These are phyloP conservation scores for Thereva unica DNA, from an alignment of 2,888 invertebrate genomes.

Conservation along the genomic window DNA sequence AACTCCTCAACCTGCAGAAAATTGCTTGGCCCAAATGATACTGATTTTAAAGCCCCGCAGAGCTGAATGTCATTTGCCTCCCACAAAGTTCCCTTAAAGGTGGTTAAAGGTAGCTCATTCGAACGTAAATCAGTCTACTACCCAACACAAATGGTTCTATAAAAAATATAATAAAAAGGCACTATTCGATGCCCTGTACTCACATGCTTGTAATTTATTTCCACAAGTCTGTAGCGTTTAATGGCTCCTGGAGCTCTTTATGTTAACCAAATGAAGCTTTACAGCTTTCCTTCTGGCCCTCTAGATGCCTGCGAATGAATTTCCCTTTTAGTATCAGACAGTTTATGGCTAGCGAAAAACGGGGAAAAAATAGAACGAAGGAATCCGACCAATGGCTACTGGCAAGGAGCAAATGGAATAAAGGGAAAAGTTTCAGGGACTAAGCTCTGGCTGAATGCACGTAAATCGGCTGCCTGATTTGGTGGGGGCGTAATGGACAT, in stretches of 20 bases:
- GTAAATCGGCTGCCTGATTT: no score
- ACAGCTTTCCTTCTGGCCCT: constrained; percentile 30
- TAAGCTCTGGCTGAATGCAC: no score
- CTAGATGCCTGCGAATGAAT: constrained; percentile 26
- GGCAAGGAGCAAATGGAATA: no score
- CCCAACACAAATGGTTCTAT: constrained; percentile 20
- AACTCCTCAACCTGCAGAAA: no score
- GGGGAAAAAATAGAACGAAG: no score
- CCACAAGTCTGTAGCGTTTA: constrained; percentile 31
- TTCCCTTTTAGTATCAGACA: constrained; percentile 24
- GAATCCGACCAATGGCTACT: no score
- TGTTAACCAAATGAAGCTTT: constrained; percentile 34
- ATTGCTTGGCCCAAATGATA: no score
- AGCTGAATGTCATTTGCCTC: constrained; percentile 11
- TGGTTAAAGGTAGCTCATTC: constrained; percentile 31
- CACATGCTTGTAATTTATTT: constrained; percentile 31
- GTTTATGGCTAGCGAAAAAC: constrained; percentile 2
- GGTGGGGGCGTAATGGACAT: no score
- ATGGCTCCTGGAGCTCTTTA: constrained; percentile 32
- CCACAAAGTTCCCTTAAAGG: constrained; percentile 27
- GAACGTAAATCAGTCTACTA: constrained; percentile 25
- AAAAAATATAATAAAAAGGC: constrained; percentile 23
- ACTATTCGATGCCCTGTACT: constrained; percentile 9
- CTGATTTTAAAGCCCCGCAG: no score
- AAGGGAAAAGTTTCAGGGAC: no score